Evolutionary conservation across 1,140 invertebrate genomes (phyloP), one percentile per base, ranked within the genome.

Genomic region (Euschistus heros): DNA sequence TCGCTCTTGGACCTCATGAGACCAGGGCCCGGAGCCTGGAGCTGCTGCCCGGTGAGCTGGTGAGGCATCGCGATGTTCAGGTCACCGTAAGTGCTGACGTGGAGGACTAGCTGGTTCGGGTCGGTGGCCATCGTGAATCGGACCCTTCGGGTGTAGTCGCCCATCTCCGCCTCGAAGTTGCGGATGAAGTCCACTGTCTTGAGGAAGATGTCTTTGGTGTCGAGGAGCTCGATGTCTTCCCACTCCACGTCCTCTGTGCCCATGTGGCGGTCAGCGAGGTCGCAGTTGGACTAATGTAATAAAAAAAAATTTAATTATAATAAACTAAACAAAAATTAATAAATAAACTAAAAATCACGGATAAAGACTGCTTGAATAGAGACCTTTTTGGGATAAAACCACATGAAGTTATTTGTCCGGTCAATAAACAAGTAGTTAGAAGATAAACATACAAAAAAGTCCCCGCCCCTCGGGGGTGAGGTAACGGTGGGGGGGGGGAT

Each of bases 261-360:
- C 82, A 94, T 88, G 77, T 93, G 86, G 76, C 92, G 92, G 77
- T 98, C 94, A n/a, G 91, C 92, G 67, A 97, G 80, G 75, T 98
- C 94, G 79, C 93, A 96, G 76, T 97, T 97, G 73, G 91, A 92
- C 70, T 67, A 57, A 26, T 26, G 24, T 24, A 57, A 10, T 17
- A 47, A 47, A 47, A 47, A 18, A 47, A 18, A 4, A 3, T 47
- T 47, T 47, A 17, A 47, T 17, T 47, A n/a, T n/a, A n/a, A n/a
- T n/a, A n/a, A n/a, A n/a, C n/a, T n/a, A n/a, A n/a, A n/a, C n/a
- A n/a, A n/a, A n/a, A n/a, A n/a, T n/a, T n/a, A n/a, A n/a, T n/a
- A n/a, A n/a, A n/a, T n/a, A n/a, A n/a, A n/a, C n/a, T n/a, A n/a
- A n/a, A n/a, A n/a, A n/a, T n/a, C n/a, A n/a, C n/a, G n/a, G n/a